These are phyloP conservation scores for Petrocephalus microphthalmus DNA, from an alignment of 2,113 vertebrate species.

Conservation along the genomic window DNA sequence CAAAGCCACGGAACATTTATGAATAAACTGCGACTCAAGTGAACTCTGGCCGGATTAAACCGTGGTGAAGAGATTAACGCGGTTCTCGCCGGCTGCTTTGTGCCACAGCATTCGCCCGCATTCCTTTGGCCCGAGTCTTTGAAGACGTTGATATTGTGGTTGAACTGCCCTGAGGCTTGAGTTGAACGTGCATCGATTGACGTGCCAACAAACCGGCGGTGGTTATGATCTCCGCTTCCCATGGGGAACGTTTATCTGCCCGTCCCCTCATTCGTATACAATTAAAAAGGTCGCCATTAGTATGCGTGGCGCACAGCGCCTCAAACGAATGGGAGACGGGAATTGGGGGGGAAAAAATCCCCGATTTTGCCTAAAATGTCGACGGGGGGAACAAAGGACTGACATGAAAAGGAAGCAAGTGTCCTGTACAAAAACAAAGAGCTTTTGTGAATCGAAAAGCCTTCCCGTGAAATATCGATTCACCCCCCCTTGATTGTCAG, in stretches of 20 bases:
- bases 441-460: slow-evolving; percentile 11
- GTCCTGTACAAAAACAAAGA: slow-evolving; percentile 15
- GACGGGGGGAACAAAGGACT: not conserved
- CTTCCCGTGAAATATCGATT: slow-evolving; percentile 21
- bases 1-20: not conserved
- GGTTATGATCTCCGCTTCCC: not conserved
- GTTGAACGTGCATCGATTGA: not conserved
- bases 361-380: not conserved
- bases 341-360: not conserved
- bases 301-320: not conserved
- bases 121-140: not conserved
- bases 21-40: not conserved
- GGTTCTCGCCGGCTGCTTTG: not conserved
- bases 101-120: not conserved
- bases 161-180: not conserved
- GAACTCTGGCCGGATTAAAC: not conserved
- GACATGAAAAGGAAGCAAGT: slow-evolving; percentile 4
- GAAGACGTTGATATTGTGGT: not conserved
- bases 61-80: not conserved
- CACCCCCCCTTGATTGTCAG: not conserved
- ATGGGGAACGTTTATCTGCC: not conserved
- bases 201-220: not conserved
- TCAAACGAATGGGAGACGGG: not conserved
- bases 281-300: slow-evolving; percentile 3
- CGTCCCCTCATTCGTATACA: not conserved